phyloP scores from a whole-genome alignment of 2,888 invertebrate species.

The Tanaodytes sp. region DNA sequence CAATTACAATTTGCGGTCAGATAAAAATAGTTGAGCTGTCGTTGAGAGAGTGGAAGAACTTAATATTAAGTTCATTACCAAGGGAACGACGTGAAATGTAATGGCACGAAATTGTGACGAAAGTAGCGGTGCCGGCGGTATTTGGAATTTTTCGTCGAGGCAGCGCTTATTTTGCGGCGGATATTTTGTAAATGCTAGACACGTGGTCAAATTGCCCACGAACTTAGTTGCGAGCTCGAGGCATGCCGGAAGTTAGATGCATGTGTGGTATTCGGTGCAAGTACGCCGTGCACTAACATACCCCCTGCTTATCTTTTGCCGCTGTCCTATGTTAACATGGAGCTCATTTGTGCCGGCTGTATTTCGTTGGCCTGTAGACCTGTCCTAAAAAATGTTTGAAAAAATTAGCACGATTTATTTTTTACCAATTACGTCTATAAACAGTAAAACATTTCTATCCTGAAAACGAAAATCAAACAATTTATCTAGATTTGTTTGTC shows the following conservation, averaged over 20 bases:
- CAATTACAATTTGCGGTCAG: too few species aligned
- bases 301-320: conserved; percentile 48
- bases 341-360: conserved; percentile 45
- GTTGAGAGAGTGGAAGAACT: too few species aligned
- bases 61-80: conserved; percentile 32
- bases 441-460: too few species aligned
- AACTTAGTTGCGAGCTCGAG: conserved; percentile 50
- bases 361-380: conserved; percentile 34
- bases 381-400: conserved; percentile 1
- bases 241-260: conserved; percentile 47
- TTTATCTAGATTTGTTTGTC: too few species aligned
- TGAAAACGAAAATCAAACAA: too few species aligned
- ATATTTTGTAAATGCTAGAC: conserved; percentile 53
- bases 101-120: conserved; percentile 31
- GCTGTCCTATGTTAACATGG: conserved; percentile 43
- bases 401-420: too few species aligned
- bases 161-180: conserved; percentile 39
- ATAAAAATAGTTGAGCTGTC: neutral
- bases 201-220: conserved; percentile 49
- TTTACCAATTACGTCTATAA: too few species aligned
- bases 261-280: conserved; percentile 42
- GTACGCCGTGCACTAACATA: conserved; percentile 32
- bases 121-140: conserved; percentile 26
- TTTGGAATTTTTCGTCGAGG: conserved; percentile 38
- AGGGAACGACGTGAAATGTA: conserved; percentile 18